A percentile compares a stretch with the other conserved stretches of the same genome.
Conservation (phyloP, 2,797 vertebrate genomes). For the Alcedo quadribrachys region DNA sequence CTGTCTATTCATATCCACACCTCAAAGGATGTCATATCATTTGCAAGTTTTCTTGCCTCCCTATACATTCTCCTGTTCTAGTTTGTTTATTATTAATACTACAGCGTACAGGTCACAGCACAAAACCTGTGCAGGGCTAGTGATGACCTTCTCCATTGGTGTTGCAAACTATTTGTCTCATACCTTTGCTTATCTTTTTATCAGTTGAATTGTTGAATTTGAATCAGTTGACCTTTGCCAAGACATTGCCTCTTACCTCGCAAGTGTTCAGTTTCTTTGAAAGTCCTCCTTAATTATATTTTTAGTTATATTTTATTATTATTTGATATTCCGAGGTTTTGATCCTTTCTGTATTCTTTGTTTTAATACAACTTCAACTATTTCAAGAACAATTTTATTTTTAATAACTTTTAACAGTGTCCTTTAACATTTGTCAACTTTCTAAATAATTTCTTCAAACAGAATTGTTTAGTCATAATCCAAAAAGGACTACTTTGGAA, state of each 20-base stretch:
- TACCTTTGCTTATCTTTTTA: not conserved
- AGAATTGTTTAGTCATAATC: not conserved
- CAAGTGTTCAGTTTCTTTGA: not conserved
- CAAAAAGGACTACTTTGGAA: not conserved
- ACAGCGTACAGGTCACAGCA: not conserved
- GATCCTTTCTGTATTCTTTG: not conserved
- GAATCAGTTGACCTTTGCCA: not conserved
- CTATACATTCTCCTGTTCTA: not conserved
- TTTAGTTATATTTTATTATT: not conserved
- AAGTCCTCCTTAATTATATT: not conserved
- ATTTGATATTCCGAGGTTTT: not conserved
- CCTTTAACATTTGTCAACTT: not conserved
- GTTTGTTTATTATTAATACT: not conserved
- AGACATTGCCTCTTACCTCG: not conserved
- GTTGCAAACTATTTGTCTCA: not conserved
- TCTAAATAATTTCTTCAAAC: not conserved
- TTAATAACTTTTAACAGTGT: not conserved
- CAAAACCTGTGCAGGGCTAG: not conserved
- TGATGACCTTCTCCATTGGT: not conserved
- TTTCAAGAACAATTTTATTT: not conserved
- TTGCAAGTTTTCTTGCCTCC: not conserved
- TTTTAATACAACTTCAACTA: not conserved
- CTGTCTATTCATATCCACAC: not conserved
- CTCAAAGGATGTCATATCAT: not conserved
- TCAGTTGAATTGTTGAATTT: not conserved